Evolutionary conservation across 2,797 vertebrate species (phyloP).

Genomic region (Helostoma temminkii): DNA sequence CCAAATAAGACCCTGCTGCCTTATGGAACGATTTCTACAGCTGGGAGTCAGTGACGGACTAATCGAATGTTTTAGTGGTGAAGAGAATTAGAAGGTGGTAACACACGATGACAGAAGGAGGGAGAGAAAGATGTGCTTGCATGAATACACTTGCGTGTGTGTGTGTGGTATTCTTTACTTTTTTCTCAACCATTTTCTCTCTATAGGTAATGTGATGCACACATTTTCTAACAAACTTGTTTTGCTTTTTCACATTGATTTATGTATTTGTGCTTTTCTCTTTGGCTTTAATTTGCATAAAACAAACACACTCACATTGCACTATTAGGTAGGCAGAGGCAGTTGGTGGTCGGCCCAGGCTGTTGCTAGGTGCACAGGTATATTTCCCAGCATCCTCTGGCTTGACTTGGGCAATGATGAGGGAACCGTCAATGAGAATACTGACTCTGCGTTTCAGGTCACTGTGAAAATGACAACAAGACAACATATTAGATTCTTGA

Average conservation of each 20-base stretch:
- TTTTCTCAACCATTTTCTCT: no score
- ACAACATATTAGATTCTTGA: neutral
- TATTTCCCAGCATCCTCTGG: constrained; percentile 97
- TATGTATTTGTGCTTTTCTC: neutral
- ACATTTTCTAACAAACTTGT: no score
- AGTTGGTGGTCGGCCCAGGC: constrained; percentile 93
- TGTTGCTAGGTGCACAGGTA: constrained; percentile 98
- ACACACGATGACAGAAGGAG: constrained; percentile 6
- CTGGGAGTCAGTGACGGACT: constrained; percentile 25
- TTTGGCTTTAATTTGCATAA: neutral
- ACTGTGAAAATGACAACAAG: constrained; percentile 72
- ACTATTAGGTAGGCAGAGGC: constrained; percentile 95
- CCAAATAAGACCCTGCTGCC: constrained; percentile 27
- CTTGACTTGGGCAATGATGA: constrained; percentile 97
- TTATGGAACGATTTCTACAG: constrained; percentile 12
- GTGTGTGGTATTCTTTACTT: no score
- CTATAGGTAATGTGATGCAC: no score
- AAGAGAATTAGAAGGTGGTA: constrained; percentile 25
- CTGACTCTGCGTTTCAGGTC: constrained; percentile 97
- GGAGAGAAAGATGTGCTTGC: constrained; percentile 12
- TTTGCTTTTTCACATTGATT: no score
- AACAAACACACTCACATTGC: constrained; percentile 90
- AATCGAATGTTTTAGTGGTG: constrained; percentile 16
- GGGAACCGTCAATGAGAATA: constrained; percentile 95
- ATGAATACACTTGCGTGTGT: no score